Evolutionary conservation across 2,888 invertebrate species (phyloP).

Genomic region (Apamea anceps): DNA sequence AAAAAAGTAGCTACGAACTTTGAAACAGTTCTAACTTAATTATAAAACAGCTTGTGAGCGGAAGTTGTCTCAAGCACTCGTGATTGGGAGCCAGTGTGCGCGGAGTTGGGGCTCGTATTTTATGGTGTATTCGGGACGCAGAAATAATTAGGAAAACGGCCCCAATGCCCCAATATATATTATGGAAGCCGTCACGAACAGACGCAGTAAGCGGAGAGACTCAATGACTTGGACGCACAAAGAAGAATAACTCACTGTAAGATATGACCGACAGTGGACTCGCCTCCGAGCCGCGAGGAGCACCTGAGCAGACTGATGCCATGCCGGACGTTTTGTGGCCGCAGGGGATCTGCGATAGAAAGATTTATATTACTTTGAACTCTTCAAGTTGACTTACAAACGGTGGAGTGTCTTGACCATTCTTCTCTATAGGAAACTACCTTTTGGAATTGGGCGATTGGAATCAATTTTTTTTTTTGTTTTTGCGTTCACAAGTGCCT

Average conservation of each 20-base stretch:
- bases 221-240: conserved; percentile 30
- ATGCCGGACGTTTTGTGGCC: no score
- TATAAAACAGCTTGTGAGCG: conserved; percentile 13
- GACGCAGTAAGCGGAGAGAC: conserved; percentile 6
- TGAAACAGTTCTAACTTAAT: conserved; percentile 23
- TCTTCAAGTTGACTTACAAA: neutral
- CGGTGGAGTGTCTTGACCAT: no score
- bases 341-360: no score
- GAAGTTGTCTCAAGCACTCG: conserved; percentile 23
- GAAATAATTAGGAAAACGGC: conserved; percentile 41
- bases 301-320: neutral
- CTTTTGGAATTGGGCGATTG: no score
- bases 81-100: conserved; percentile 30
- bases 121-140: conserved; percentile 21
- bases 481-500: no score
- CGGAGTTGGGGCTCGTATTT: conserved; percentile 20
- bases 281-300: neutral
- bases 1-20: neutral
- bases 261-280: neutral
- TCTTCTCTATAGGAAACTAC: no score
- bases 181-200: conserved; percentile 45
- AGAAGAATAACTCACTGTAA: neutral
- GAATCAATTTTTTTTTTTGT: no score
- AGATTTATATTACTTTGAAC: neutral
- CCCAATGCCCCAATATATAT: conserved; percentile 23